A percentile compares a stretch with the other conserved stretches of the same genome.
Conservation (phyloP, 2,797 vertebrate species). For the Euphonia xanthogaster region DNA sequence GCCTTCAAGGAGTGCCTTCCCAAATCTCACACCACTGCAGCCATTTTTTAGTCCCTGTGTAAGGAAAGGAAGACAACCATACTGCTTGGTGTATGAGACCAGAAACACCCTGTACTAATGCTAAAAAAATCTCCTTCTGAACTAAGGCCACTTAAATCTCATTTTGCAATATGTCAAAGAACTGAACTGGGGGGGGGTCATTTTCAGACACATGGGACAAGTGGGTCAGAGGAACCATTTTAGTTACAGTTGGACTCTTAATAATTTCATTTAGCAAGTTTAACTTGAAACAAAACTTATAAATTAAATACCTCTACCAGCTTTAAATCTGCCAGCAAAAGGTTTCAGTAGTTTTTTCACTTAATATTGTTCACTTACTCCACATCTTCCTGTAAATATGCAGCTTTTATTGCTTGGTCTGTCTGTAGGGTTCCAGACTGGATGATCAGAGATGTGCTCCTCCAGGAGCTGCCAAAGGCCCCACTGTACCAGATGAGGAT, state of each 20-base stretch:
- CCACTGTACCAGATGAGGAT: slow-evolving; percentile 95
- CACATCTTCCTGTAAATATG: neutral
- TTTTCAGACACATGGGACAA: neutral
- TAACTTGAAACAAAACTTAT: neutral
- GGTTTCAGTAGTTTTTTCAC: neutral
- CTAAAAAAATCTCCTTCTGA: neutral
- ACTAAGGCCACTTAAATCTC: neutral
- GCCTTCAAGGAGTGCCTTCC: neutral
- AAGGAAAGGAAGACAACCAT: neutral
- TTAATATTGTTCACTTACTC: neutral
- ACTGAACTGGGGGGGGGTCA: neutral
- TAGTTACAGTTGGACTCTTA: neutral
- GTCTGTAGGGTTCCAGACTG: slow-evolving; percentile 87
- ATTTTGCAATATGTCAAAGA: neutral
- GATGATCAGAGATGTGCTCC: slow-evolving; percentile 97
- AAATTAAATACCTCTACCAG: neutral
- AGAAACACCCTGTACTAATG: neutral
- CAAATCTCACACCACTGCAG: neutral
- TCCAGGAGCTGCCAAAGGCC: slow-evolving; percentile 84
- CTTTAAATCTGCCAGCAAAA: neutral
- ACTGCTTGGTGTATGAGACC: neutral
- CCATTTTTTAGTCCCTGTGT: neutral
- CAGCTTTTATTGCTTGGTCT: neutral
- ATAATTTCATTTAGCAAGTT: neutral
- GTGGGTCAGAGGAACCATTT: neutral